Conservation (phyloP, 2,113 vertebrate genomes). For the Chionis minor region DNA sequence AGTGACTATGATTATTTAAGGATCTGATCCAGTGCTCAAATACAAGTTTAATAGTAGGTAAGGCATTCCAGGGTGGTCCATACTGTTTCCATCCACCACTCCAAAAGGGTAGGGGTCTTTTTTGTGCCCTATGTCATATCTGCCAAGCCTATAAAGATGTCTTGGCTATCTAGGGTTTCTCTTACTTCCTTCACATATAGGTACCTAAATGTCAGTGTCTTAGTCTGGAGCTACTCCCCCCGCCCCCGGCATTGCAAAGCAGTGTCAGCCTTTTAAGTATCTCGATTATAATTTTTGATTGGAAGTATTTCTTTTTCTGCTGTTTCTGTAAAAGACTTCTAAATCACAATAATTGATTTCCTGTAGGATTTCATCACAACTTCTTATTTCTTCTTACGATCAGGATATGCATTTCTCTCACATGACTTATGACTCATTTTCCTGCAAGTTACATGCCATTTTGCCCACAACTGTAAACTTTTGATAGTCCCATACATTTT, state of each 20-base stretch:
- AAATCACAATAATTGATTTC: not conserved
- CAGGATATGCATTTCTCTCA: not conserved
- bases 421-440: not conserved
- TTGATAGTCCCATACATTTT: not conserved
- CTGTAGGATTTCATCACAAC: not conserved
- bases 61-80: not conserved
- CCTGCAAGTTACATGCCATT: not conserved
- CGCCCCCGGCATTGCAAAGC: not conserved
- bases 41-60: not conserved
- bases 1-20: accelerated
- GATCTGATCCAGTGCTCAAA: not conserved
- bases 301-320: not conserved
- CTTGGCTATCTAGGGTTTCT: not conserved
- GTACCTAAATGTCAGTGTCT: not conserved
- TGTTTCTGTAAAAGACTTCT: not conserved
- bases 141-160: not conserved
- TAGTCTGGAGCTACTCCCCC: not conserved
- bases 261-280: not conserved
- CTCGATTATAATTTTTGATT: not conserved
- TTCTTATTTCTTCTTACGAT: not conserved
- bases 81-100: not conserved
- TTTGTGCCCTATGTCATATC: accelerated
- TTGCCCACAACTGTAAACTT: not conserved
- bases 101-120: not conserved
- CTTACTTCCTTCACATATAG: accelerated